Conservation (phyloP, 2,113 vertebrate genomes). For the Epinephelus lanceolatus region DNA sequence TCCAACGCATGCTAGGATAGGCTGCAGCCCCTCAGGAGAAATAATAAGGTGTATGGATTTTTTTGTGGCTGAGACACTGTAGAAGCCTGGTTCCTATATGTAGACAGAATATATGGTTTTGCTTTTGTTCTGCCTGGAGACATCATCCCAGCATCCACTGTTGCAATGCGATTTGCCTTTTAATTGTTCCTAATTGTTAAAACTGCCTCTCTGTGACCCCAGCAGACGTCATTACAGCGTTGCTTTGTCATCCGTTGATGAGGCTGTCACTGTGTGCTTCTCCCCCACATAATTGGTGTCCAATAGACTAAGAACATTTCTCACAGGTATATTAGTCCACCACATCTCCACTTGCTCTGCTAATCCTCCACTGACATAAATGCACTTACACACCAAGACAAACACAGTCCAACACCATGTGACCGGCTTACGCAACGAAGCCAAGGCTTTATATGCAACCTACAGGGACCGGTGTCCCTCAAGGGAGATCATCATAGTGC, state of each 20-base stretch:
- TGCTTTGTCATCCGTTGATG: slow-evolving; percentile 38
- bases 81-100: not conserved
- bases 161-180: not conserved
- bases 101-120: not conserved
- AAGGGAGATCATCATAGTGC: slow-evolving; percentile 32
- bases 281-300: not conserved
- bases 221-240: slow-evolving; percentile 31
- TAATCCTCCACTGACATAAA: slow-evolving; percentile 76
- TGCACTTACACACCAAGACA: slow-evolving; percentile 51
- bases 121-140: not conserved
- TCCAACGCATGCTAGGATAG: not conserved
- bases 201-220: slow-evolving; percentile 7
- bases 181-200: slow-evolving; percentile 46
- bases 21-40: not conserved
- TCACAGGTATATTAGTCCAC: slow-evolving; percentile 59
- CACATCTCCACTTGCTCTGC: slow-evolving; percentile 42
- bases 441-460: slow-evolving; percentile 72
- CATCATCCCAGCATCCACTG: not conserved
- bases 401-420: slow-evolving; percentile 70
- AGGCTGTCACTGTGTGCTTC: slow-evolving; percentile 2
- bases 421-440: slow-evolving; percentile 73
- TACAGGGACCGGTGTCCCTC: slow-evolving; percentile 25
- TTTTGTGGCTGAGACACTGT: not conserved
- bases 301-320: slow-evolving; percentile 22
- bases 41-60: not conserved